Evolutionary conservation across 1,140 invertebrate species (phyloP).

Genomic region (Drosophila melanogaster): Release_6_plus_ISO1_MT NC_004354.4:13853001-13853500

Average conservation of each 20-base stretch:
- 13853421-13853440: conserved; percentile 6
- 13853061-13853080: conserved; percentile 22
- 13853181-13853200: conserved; percentile 3
- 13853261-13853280: conserved; percentile 21
- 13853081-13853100: conserved; percentile 22
- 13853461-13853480: conserved; percentile 52
- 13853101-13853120: conserved; percentile 6
- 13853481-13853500: conserved; percentile 66
- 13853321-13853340: conserved; percentile 21
- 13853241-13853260: conserved; percentile 68
- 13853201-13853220: conserved; percentile 8
- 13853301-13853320: conserved; percentile 11
- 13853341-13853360: conserved; percentile 38
- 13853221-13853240: conserved; percentile 18
- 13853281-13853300: neutral
- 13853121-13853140: conserved; percentile 76
- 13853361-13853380: conserved; percentile 44
- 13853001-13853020: conserved; percentile 63
- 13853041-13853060: conserved; percentile 54
- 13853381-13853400: conserved; percentile 45
- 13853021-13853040: conserved; percentile 51
- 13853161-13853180: conserved; percentile 48
- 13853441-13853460: conserved; percentile 47
- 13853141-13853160: conserved; percentile 75
- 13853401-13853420: conserved; percentile 31